Evolutionary conservation across 1,140 invertebrate species (phyloP).

Genomic region (Megathymus violae): DNA sequence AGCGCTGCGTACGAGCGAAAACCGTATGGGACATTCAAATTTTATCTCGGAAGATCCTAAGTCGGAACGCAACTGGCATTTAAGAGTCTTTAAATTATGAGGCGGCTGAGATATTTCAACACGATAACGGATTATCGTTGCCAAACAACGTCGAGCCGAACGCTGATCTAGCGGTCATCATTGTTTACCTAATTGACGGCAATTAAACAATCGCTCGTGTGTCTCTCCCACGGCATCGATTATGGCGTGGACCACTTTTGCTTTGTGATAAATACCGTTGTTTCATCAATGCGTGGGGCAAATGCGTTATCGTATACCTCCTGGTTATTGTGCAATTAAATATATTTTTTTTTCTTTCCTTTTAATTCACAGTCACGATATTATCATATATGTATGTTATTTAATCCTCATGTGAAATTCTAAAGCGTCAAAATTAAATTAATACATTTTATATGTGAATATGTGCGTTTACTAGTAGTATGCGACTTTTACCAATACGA

Average conservation of each 20-base stretch:
- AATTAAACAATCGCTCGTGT: slow-evolving; percentile 37
- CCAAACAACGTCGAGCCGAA: slow-evolving; percentile 15
- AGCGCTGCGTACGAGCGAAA: too few relatives aligned
- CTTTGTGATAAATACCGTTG: slow-evolving; percentile 13
- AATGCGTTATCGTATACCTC: too few relatives aligned
- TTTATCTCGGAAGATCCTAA: slow-evolving; percentile 14
- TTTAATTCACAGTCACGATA: not conserved
- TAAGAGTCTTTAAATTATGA: slow-evolving; percentile 31
- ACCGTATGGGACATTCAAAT: slow-evolving; percentile 24
- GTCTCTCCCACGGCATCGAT: slow-evolving; percentile 32
- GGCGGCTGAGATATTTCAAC: slow-evolving; percentile 20
- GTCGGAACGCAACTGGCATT: slow-evolving; percentile 16
- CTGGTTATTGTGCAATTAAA: too few relatives aligned
- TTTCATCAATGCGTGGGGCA: not conserved
- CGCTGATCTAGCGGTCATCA: slow-evolving; percentile 38
- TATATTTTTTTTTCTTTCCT: not conserved
- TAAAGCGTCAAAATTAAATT: too few relatives aligned
- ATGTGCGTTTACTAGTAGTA: too few relatives aligned
- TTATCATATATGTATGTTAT: too few relatives aligned
- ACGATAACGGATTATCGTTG: slow-evolving; percentile 32
- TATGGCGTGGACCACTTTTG: not conserved
- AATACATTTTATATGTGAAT: too few relatives aligned
- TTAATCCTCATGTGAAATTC: too few relatives aligned
- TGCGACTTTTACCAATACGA: too few relatives aligned
- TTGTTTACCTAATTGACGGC: slow-evolving; percentile 39